Conservation (phyloP, 2,888 invertebrate species). For the Lepidochrysops patricia region DNA sequence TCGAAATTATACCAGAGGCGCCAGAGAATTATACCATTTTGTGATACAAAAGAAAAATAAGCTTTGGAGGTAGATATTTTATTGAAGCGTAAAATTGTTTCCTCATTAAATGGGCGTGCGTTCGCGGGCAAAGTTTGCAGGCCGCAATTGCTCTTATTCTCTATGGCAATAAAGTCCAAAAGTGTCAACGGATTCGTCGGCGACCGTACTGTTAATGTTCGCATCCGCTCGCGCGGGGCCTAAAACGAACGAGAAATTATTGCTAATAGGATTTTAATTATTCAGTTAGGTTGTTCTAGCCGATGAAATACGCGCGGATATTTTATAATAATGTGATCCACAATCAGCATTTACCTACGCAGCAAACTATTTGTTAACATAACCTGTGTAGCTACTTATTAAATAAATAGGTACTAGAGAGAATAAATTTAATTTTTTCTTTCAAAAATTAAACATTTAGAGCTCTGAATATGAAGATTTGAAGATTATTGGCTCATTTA, state of each 20-base stretch:
- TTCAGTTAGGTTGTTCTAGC: not conserved
- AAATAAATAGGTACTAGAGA: too few relatives aligned
- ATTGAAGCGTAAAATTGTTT: not conserved
- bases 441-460: too few relatives aligned
- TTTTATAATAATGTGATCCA: not conserved
- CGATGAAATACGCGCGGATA: not conserved
- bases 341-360: too few relatives aligned
- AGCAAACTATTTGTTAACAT: too few relatives aligned
- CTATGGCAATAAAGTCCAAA: not conserved
- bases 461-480: too few relatives aligned
- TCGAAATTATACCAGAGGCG: not conserved
- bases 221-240: not conserved
- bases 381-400: too few relatives aligned
- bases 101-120: not conserved
- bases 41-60: not conserved
- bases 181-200: not conserved
- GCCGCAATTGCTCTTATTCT: not conserved
- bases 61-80: not conserved
- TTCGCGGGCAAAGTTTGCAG: not conserved
- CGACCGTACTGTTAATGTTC: not conserved
- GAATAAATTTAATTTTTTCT: too few relatives aligned
- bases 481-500: too few relatives aligned
- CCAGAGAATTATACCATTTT: too few relatives aligned
- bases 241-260: not conserved
- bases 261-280: conserved; percentile 1